A percentile compares a stretch with the other conserved stretches of the same genome.
These are phyloP conservation scores for Heterochromis multidens DNA, from an alignment of 2,113 vertebrate species.

Conservation along the genomic window DNA sequence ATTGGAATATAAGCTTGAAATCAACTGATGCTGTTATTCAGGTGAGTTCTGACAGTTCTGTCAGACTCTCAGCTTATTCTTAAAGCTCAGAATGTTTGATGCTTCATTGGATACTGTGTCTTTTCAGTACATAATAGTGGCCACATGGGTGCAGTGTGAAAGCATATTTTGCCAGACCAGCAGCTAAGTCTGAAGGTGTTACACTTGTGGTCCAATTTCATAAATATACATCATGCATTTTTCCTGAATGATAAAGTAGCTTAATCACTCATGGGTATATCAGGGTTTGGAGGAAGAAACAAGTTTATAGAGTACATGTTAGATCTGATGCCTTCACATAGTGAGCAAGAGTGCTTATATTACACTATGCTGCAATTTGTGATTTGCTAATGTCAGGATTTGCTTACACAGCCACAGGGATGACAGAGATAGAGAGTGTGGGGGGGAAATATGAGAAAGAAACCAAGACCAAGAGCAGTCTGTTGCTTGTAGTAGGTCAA, in stretches of 20 bases:
- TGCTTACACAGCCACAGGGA: not conserved
- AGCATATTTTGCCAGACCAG: not conserved
- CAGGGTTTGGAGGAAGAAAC: not conserved
- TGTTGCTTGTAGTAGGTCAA: constrained; percentile 49
- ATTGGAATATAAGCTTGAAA: not conserved
- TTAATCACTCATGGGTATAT: not conserved
- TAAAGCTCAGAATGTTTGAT: not conserved
- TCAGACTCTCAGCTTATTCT: not conserved
- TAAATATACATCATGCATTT: not conserved
- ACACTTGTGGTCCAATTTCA: not conserved
- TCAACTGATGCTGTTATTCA: not conserved
- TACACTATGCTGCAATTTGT: not conserved
- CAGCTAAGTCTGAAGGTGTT: not conserved
- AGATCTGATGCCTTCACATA: not conserved
- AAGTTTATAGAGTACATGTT: not conserved
- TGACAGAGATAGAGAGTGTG: not conserved
- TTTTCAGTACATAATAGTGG: constrained; percentile 16
- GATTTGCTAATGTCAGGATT: constrained; percentile 13
- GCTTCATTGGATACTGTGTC: not conserved
- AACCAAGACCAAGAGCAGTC: constrained; percentile 7
- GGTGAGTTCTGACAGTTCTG: not conserved
- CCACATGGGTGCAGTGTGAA: constrained; percentile 61
- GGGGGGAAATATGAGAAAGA: not conserved
- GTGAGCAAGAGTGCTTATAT: not conserved
- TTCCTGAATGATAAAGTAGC: not conserved